These are phyloP conservation scores for Mayetiola destructor DNA, from an alignment of 2,888 invertebrate species.

Conservation along the genomic window DNA sequence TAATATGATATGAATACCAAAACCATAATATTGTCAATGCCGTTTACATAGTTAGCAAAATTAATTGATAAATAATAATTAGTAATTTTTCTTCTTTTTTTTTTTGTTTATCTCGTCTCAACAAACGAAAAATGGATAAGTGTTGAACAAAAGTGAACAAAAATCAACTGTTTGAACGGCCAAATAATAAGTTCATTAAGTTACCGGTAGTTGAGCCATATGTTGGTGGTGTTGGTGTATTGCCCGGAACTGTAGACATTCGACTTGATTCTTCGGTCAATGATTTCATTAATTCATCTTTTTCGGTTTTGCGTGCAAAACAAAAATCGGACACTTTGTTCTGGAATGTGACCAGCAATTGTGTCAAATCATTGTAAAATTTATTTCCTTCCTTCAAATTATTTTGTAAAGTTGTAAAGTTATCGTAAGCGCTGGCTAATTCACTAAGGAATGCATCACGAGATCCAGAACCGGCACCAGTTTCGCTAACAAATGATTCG, in stretches of 20 bases:
- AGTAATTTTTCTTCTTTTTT: no score
- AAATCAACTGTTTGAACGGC: no score
- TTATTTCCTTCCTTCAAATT: conserved; percentile 93
- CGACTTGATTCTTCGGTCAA: conserved; percentile 70
- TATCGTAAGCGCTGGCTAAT: conserved; percentile 82
- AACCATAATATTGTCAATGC: no score
- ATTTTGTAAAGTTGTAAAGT: conserved; percentile 75
- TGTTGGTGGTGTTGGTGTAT: conserved; percentile 33
- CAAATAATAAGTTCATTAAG: no score
- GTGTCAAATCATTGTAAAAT: conserved; percentile 86
- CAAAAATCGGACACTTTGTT: conserved; percentile 96
- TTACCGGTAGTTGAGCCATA: conserved; percentile 20
- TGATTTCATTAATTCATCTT: conserved; percentile 92
- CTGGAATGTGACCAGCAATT: conserved; percentile 87
- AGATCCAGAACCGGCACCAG: conserved; percentile 47
- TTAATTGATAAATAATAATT: no score
- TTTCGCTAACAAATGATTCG: conserved; percentile 38
- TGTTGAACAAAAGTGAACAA: no score
- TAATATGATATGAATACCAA: no score
- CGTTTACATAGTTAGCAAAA: no score
- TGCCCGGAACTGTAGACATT: conserved; percentile 12
- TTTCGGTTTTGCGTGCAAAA: conserved; percentile 97
- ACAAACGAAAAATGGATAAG: no score
- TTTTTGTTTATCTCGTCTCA: no score
- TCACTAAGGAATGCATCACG: conserved; percentile 71